Evolutionary conservation across 1,140 invertebrate genomes (phyloP), one percentile per base, ranked within the genome.

Genomic region (Trichogramma pretiosum): DNA sequence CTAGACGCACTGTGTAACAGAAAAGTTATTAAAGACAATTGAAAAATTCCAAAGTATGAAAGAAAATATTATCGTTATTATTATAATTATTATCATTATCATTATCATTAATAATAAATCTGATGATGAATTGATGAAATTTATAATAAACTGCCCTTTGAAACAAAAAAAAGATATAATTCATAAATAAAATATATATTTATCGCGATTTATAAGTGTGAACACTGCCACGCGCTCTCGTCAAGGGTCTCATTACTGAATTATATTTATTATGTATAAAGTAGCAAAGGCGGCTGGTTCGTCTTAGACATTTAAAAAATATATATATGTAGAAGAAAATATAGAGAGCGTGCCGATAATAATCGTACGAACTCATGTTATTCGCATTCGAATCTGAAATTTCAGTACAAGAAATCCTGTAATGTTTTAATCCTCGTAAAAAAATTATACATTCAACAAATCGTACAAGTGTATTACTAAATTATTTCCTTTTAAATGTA

Each of bases 401-500:
- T 54, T 55, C 51, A 57, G 54, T 59, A 52, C 56, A 55, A 58
- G 56, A 30, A n/a, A 38, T 48, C 33, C 47, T 41, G 48, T 24
- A 26, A 33, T 24, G n/a, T n/a, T n/a, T n/a, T n/a, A n/a, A n/a
- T n/a, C 32, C 5, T 30, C 32, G 45, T 35, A 50, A 46, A 44
- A 21, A 35, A 53, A 38, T 24, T 23, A 18, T 40, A 33, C 42
- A 42, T 46, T 47, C 43, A 30, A 33, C 46, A 30, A 34, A 38
- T 14, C 33, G 33, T 39, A 19, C 17, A 38, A 43, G 35, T 38
- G 19, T 43, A 38, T 53, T 52, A 43, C 28, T 46, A 39, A 49
- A 48, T 35, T 55, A 56, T 59, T 44, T n/a, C n/a, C n/a, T n/a
- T n/a, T n/a, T 52, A 68, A 68, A 56, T 70, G 68, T 70, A 70